These are phyloP conservation scores for Seriola aureovittata DNA, from an alignment of 2,113 vertebrate genomes.

Conservation along the genomic window DNA sequence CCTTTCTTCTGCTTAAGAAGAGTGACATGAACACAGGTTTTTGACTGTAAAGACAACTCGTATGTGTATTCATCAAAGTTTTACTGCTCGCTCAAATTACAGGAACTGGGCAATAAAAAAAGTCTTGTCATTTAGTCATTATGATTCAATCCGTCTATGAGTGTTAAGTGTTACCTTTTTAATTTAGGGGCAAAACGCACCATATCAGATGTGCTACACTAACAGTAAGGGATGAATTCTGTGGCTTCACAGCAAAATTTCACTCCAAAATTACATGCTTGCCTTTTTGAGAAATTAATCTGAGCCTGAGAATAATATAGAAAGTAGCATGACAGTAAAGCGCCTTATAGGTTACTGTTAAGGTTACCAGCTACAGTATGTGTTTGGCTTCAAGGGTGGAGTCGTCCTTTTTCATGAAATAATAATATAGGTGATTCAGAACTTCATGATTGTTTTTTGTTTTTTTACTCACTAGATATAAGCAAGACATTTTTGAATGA, in stretches of 20 bases:
- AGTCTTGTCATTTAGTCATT: constrained; percentile 5
- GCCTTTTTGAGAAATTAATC: neutral
- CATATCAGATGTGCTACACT: neutral
- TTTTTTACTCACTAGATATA: neutral
- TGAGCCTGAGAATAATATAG: neutral
- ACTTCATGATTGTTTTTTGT: neutral
- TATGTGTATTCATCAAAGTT: neutral
- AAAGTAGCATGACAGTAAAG: neutral
- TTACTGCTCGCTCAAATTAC: constrained; percentile 7
- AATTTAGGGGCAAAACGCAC: neutral
- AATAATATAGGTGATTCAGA: neutral
- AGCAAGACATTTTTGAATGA: neutral
- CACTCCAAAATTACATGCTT: neutral
- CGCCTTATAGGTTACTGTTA: neutral
- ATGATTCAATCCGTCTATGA: constrained; percentile 21
- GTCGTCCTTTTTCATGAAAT: neutral
- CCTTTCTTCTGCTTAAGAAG: constrained; percentile 15
- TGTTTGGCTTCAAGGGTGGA: constrained; percentile 1
- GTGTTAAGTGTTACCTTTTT: constrained; percentile 2
- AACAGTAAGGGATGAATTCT: neutral
- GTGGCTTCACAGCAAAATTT: constrained; percentile 7
- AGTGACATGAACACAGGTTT: constrained; percentile 23
- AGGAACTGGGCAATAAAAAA: constrained; percentile 19
- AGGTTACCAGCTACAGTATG: constrained; percentile 3
- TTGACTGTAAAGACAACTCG: neutral